Percentiles rank a stretch among this genome's conserved stretches.
These are phyloP conservation scores for Argynnis bischoffii DNA, from an alignment of 2,888 invertebrate genomes.

Conservation along the genomic window DNA sequence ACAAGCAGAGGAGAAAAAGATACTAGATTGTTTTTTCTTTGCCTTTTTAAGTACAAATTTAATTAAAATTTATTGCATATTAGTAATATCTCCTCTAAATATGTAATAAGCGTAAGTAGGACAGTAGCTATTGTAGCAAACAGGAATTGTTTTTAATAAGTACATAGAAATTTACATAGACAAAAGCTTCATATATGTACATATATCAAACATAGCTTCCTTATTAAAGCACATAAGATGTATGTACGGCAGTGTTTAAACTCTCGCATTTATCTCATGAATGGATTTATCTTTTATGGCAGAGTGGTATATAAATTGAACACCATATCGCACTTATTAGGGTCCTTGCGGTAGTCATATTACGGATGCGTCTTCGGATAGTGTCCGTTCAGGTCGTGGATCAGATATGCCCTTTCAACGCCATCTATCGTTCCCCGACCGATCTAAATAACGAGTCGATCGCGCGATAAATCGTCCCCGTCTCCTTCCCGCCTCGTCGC, in stretches of 20 bases:
- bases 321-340: slow-evolving; percentile 13
- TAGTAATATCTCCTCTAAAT: too few relatives aligned
- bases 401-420: slow-evolving; percentile 67
- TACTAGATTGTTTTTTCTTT: too few relatives aligned
- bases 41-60: too few relatives aligned
- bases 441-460: slow-evolving; percentile 77
- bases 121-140: too few relatives aligned
- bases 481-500: slow-evolving; percentile 63
- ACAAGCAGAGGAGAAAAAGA: too few relatives aligned
- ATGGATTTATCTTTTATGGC: background rate
- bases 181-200: too few relatives aligned
- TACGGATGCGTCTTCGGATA: slow-evolving; percentile 4
- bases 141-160: too few relatives aligned
- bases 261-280: background rate
- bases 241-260: background rate
- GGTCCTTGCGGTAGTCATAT: slow-evolving; percentile 11
- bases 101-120: too few relatives aligned
- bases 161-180: too few relatives aligned
- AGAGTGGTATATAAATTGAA: background rate
- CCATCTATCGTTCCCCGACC: slow-evolving; percentile 72
- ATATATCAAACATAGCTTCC: too few relatives aligned
- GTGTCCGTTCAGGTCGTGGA: slow-evolving; percentile 61
- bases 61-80: too few relatives aligned
- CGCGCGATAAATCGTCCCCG: slow-evolving; percentile 68
- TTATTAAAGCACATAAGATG: too few relatives aligned